Conservation (phyloP, 1,140 invertebrate species). For the Drosophila insularis region DNA sequence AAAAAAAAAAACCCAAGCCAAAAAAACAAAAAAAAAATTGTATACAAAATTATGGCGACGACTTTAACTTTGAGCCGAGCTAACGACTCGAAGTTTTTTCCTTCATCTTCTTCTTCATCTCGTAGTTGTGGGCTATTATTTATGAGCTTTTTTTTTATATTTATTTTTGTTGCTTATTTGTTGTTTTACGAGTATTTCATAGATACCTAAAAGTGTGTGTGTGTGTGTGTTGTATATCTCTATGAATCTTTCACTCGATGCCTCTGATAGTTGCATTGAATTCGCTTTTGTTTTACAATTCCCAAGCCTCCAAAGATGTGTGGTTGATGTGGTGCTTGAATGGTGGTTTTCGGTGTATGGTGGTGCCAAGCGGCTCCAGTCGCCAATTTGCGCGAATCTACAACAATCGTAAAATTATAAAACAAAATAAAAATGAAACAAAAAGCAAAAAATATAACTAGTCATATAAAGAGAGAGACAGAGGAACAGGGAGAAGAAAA, state of each 20-base stretch:
- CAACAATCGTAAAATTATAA: conserved; percentile 21
- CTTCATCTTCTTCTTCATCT: conserved; percentile 13
- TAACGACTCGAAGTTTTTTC: conserved; percentile 56
- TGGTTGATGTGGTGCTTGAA: conserved; percentile 58
- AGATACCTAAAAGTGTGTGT: conserved; percentile 10
- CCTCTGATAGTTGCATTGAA: conserved; percentile 52
- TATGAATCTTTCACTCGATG: conserved; percentile 27
- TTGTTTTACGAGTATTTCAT: conserved; percentile 51
- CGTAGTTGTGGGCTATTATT: conserved; percentile 47
- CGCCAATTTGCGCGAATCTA: conserved; percentile 20
- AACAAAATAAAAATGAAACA: conserved; percentile 7
- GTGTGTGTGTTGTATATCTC: conserved; percentile 33
- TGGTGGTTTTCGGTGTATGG: conserved; percentile 41
- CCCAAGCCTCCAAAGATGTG: conserved; percentile 54
- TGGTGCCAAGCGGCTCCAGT: conserved; percentile 20
- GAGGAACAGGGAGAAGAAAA: neutral
- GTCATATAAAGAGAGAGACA: neutral
- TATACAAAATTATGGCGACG: conserved; percentile 56
- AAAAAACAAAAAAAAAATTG: neutral
- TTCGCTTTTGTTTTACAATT: conserved; percentile 53
- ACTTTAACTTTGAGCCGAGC: conserved; percentile 37
- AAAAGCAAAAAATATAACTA: neutral
- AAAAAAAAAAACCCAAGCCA: neutral
- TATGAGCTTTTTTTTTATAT: conserved; percentile 41
- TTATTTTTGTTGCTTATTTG: neutral